A percentile compares a stretch with the other conserved stretches of the same genome.
These are phyloP conservation scores for Mythimna loreyi DNA, from an alignment of 2,888 invertebrate species.

Conservation along the genomic window DNA sequence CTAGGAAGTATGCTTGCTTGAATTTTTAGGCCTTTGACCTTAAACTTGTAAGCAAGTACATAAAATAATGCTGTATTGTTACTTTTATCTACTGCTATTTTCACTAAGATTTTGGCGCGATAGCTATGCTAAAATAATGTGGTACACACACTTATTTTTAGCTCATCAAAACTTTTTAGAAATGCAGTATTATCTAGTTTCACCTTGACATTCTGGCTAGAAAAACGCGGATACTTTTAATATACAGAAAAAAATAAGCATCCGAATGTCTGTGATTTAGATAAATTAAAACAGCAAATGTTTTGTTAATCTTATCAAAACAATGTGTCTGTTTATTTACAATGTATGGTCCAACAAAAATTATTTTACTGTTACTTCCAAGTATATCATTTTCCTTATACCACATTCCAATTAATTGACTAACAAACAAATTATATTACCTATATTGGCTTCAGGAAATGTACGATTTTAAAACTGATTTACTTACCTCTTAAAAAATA, in stretches of 20 bases:
- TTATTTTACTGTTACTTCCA: not conserved
- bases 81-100: conserved; percentile 50
- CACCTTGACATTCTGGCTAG: conserved; percentile 31
- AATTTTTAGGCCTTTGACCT: conserved; percentile 50
- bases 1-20: conserved; percentile 41
- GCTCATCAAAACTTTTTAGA: not conserved
- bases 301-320: conserved; percentile 15
- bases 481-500: too few species aligned
- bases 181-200: not conserved
- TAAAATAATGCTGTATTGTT: conserved; percentile 12
- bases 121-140: conserved; percentile 2
- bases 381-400: conserved; percentile 17
- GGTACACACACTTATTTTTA: conserved; percentile 25
- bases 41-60: conserved; percentile 36
- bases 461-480: not conserved
- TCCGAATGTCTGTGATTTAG: not conserved
- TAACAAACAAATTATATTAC: not conserved
- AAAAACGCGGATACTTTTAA: conserved; percentile 1
- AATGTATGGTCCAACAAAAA: not conserved
- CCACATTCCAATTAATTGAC: not conserved
- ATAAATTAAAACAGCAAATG: conserved; percentile 1
- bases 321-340: conserved; percentile 29
- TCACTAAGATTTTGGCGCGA: conserved; percentile 24
- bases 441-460: not conserved
- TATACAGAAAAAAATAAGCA: not conserved